phyloP scores from a whole-genome alignment of 2,888 invertebrate genomes.

The Ecdyonurus torrentis region DNA sequence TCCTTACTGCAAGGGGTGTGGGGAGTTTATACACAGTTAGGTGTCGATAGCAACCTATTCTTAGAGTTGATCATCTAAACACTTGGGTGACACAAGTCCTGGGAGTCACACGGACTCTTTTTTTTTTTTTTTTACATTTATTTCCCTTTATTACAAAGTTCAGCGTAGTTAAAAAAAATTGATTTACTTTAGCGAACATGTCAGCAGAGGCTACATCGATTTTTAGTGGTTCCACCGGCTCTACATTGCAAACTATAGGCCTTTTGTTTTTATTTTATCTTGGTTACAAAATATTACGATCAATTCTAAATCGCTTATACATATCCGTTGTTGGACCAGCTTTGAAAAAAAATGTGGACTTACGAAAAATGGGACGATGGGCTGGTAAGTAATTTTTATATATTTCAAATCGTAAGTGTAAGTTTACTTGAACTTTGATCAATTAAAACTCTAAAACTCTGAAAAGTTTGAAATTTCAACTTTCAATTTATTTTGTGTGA shows the following conservation, averaged over 20 bases:
- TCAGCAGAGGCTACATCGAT: not conserved
- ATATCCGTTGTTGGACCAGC: slow-evolving; percentile 32
- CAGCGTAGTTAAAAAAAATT: no score
- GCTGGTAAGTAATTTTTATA: slow-evolving; percentile 44
- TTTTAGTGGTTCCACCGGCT: not conserved
- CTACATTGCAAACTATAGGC: not conserved
- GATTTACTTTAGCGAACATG: no score
- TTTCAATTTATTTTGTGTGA: no score
- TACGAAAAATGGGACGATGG: slow-evolving; percentile 57
- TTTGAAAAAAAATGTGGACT: slow-evolving; percentile 35
- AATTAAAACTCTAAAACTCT: no score
- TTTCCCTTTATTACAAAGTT: no score
- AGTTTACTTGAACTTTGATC: no score
- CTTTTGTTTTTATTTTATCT: not conserved
- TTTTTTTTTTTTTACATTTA: not conserved
- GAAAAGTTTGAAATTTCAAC: no score
- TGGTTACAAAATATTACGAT: not conserved
- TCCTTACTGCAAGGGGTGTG: not conserved
- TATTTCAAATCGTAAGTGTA: no score
- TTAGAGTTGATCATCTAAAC: not conserved
- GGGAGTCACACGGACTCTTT: not conserved
- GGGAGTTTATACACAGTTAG: not conserved
- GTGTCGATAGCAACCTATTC: not conserved
- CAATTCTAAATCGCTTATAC: slow-evolving; percentile 19
- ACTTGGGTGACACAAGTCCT: not conserved